These are phyloP conservation scores for Gadopsis bispinosus DNA, from an alignment of 2,797 vertebrate genomes.

Conservation along the genomic window DNA sequence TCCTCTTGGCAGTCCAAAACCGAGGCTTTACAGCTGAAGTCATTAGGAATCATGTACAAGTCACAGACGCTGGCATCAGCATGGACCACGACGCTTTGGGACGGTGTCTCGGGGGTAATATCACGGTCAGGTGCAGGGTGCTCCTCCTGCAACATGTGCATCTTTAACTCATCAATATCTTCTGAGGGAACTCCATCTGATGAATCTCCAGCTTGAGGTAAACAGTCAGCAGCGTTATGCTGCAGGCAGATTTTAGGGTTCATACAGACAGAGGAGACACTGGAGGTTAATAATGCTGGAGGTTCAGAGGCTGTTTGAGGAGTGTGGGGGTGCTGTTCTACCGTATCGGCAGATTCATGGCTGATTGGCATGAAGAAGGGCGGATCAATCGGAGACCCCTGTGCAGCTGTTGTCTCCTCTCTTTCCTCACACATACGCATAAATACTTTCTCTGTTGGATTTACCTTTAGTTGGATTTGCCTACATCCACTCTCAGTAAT, in stretches of 20 bases:
- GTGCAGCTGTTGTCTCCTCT: background rate
- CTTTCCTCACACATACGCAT: background rate
- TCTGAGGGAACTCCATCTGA: background rate
- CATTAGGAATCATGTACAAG: conserved; percentile 9
- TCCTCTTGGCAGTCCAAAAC: background rate
- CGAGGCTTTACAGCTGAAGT: background rate
- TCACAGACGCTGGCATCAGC: background rate
- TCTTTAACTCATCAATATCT: background rate
- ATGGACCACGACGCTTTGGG: background rate
- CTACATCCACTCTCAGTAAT: background rate
- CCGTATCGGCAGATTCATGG: background rate
- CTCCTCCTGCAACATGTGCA: background rate
- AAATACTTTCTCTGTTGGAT: background rate
- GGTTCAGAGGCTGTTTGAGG: background rate
- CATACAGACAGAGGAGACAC: background rate
- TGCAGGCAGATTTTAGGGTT: background rate
- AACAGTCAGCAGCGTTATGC: background rate
- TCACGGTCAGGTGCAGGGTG: background rate
- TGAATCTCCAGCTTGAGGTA: background rate
- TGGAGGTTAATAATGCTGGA: background rate
- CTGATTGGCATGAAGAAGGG: background rate
- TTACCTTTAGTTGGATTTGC: background rate
- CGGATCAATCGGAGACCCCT: background rate
- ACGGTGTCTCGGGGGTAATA: background rate
- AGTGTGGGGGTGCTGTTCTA: background rate